Conservation (phyloP, 2,888 invertebrate species). For the Drosophila demipolita region DNA sequence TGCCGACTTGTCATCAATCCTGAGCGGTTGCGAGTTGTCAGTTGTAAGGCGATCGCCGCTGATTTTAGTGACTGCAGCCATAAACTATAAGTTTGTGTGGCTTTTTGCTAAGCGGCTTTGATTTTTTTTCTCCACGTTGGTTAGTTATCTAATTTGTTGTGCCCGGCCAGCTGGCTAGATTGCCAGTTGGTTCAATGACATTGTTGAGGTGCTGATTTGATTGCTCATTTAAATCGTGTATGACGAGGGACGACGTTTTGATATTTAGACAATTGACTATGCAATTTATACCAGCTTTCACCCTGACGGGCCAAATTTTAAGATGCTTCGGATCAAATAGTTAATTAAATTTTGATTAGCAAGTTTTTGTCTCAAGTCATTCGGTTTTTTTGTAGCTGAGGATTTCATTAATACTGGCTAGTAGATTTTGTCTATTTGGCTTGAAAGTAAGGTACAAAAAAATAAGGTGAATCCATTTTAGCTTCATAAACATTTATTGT, state of each 20-base stretch:
- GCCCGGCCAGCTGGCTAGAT: slow-evolving; percentile 8
- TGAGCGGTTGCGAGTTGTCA: slow-evolving; percentile 52
- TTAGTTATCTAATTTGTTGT: slow-evolving; percentile 22
- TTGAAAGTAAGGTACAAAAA: neutral
- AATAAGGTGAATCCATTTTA: neutral
- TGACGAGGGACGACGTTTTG: slow-evolving; percentile 52
- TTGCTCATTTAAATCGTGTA: slow-evolving; percentile 74
- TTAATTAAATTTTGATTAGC: slow-evolving; percentile 40
- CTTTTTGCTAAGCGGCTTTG: slow-evolving; percentile 70
- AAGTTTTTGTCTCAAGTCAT: slow-evolving; percentile 60
- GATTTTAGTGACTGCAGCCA: slow-evolving; percentile 59
- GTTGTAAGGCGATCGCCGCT: slow-evolving; percentile 53
- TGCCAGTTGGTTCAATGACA: slow-evolving; percentile 68
- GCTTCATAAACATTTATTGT: neutral
- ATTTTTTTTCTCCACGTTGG: slow-evolving; percentile 44
- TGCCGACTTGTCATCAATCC: slow-evolving; percentile 75
- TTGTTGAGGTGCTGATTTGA: slow-evolving; percentile 70
- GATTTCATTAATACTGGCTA: neutral
- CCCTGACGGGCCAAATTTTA: slow-evolving; percentile 29
- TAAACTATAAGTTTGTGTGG: slow-evolving; percentile 65
- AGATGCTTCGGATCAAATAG: slow-evolving; percentile 40
- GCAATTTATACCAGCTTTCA: slow-evolving; percentile 61
- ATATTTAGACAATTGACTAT: slow-evolving; percentile 65
- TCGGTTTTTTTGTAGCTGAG: slow-evolving; percentile 15
- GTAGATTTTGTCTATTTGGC: neutral